Evolutionary conservation across 2,888 invertebrate genomes (phyloP).

Genomic region (Chironomus tentans): DNA sequence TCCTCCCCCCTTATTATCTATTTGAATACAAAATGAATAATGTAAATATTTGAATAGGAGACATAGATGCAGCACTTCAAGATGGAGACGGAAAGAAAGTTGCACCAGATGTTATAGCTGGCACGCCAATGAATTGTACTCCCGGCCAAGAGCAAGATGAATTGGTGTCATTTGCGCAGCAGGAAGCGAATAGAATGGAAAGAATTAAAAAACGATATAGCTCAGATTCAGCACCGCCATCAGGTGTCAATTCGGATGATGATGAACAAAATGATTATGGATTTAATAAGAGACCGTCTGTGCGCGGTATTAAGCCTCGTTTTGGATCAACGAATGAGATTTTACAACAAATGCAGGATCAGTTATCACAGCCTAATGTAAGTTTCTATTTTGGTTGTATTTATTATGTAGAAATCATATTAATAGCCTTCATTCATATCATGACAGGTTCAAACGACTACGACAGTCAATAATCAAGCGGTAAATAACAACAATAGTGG

Average conservation of each 20-base stretch:
- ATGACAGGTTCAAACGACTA: constrained; percentile 33
- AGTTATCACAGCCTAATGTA: constrained; percentile 41
- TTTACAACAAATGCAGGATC: constrained; percentile 69
- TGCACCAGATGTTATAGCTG: constrained; percentile 72
- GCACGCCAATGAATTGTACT: constrained; percentile 33
- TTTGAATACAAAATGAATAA: neutral
- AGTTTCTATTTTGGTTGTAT: neutral
- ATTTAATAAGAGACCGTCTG: constrained; percentile 79
- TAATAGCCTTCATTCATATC: neutral
- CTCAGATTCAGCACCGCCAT: constrained; percentile 41
- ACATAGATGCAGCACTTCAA: constrained; percentile 50
- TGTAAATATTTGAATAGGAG: constrained; percentile 16
- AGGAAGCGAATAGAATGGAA: constrained; percentile 73
- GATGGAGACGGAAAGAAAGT: constrained; percentile 46
- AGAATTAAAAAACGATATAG: constrained; percentile 65
- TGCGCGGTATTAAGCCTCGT: constrained; percentile 80
- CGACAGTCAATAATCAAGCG: constrained; percentile 30
- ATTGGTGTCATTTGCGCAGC: constrained; percentile 73
- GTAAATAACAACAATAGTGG: constrained; percentile 30
- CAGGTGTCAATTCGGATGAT: constrained; percentile 46
- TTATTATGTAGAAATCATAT: too few species aligned
- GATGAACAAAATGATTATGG: constrained; percentile 84
- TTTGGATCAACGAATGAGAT: constrained; percentile 73
- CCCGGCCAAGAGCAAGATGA: constrained; percentile 55
- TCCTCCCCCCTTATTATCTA: constrained; percentile 39